phyloP scores from a whole-genome alignment of 2,888 invertebrate genomes.

The Mesoligia furuncula region DNA sequence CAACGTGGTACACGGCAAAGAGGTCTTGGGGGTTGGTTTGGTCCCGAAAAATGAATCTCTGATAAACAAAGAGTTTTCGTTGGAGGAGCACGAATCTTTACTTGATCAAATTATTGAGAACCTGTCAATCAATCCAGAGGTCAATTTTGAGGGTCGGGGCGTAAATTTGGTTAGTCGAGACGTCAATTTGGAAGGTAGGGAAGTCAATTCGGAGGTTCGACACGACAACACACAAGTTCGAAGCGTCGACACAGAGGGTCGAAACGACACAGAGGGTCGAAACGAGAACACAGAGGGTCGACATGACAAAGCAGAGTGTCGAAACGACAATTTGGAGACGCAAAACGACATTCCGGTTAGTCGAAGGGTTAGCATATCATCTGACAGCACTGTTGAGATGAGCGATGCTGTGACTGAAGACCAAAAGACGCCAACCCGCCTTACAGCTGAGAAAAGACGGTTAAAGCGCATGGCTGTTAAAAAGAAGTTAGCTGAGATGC shows the following conservation, averaged over 20 bases:
- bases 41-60: conserved; percentile 13
- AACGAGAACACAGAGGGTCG: neutral
- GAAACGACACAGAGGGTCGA: neutral
- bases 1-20: neutral
- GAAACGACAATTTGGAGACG: neutral
- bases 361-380: neutral
- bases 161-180: neutral
- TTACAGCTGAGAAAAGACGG: neutral
- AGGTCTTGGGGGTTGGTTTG: conserved; percentile 7
- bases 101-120: conserved; percentile 27
- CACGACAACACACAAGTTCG: neutral
- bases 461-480: neutral
- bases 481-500: conserved; percentile 5
- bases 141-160: neutral
- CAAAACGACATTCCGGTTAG: neutral
- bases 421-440: neutral
- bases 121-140: neutral
- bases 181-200: neutral
- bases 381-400: neutral
- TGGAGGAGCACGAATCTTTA: conserved; percentile 25
- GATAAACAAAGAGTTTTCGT: neutral
- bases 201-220: neutral
- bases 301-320: neutral
- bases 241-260: neutral
- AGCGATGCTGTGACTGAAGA: neutral